Percentiles rank a stretch among this genome's conserved stretches.
Conservation (phyloP, 2,888 invertebrate species). For the Patella pellucida region DNA sequence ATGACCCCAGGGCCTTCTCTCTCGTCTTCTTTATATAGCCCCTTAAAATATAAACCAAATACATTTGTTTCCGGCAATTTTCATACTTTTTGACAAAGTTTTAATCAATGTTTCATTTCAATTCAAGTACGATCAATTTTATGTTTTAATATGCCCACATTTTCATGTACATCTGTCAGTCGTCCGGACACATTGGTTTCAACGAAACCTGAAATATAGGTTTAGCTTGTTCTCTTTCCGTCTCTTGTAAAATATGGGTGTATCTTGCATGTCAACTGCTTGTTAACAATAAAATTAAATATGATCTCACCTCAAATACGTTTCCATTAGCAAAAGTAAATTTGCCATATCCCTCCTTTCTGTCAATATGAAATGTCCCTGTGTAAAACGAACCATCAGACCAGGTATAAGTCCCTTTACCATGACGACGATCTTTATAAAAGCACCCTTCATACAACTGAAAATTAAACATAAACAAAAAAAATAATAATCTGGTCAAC, state of each 20-base stretch:
- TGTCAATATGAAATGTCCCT: constrained; percentile 69
- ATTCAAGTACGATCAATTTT: too few species aligned
- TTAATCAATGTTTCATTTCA: too few species aligned
- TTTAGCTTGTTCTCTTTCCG: background rate
- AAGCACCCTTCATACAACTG: constrained; percentile 67
- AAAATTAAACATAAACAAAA: constrained; percentile 25
- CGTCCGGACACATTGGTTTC: too few species aligned
- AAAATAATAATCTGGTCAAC: background rate
- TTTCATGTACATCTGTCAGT: background rate
- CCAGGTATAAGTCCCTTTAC: constrained; percentile 66
- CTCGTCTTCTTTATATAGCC: constrained; percentile 67
- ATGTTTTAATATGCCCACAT: too few species aligned
- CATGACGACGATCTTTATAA: constrained; percentile 69
- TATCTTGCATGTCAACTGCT: too few species aligned
- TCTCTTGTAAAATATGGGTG: background rate
- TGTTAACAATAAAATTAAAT: constrained; percentile 30
- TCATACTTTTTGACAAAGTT: too few species aligned
- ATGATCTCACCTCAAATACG: constrained; percentile 63
- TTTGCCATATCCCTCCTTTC: constrained; percentile 69
- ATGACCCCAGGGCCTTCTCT: constrained; percentile 68
- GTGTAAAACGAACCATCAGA: constrained; percentile 62
- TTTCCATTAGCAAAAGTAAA: constrained; percentile 63
- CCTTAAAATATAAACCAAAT: constrained; percentile 48
- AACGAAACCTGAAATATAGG: background rate
- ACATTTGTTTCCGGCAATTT: background rate